Conservation (phyloP, 2,113 vertebrate species). For the Trinectes maculatus region DNA sequence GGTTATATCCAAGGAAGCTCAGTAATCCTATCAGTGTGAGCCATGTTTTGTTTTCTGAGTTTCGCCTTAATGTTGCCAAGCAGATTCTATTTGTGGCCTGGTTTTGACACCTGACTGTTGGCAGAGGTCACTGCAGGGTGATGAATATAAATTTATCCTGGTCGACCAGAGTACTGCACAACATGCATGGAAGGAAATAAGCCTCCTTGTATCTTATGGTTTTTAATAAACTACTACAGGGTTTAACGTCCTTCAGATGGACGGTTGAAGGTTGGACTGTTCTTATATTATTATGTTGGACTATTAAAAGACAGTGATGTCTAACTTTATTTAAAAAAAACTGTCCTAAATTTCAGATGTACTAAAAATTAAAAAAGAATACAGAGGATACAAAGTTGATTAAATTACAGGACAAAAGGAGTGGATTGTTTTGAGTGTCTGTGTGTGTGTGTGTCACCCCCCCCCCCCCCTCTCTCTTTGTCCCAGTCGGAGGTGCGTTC, state of each 20-base stretch:
- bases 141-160: constrained; percentile 11
- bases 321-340: neutral
- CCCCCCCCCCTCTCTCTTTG: constrained; percentile 46
- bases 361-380: neutral
- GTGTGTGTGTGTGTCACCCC: constrained; percentile 32
- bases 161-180: constrained; percentile 8
- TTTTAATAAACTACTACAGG: too few relatives aligned
- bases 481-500: constrained; percentile 66
- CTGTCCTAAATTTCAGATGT: neutral
- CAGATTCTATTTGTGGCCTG: constrained; percentile 40
- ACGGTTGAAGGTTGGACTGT: too few relatives aligned
- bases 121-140: constrained; percentile 38
- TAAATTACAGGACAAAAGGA: neutral
- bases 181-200: neutral
- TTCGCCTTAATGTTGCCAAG: neutral
- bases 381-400: neutral
- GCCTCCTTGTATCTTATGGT: too few relatives aligned
- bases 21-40: neutral
- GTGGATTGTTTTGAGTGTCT: constrained; percentile 15
- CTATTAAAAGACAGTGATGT: too few relatives aligned
- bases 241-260: too few relatives aligned
- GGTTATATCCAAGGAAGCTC: neutral
- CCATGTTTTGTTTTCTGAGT: neutral
- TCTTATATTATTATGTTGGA: too few relatives aligned
- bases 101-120: constrained; percentile 13